Evolutionary conservation across 2,888 invertebrate species (phyloP), one percentile per base, ranked within the genome.

Genomic region (Phengaris arion): DNA sequence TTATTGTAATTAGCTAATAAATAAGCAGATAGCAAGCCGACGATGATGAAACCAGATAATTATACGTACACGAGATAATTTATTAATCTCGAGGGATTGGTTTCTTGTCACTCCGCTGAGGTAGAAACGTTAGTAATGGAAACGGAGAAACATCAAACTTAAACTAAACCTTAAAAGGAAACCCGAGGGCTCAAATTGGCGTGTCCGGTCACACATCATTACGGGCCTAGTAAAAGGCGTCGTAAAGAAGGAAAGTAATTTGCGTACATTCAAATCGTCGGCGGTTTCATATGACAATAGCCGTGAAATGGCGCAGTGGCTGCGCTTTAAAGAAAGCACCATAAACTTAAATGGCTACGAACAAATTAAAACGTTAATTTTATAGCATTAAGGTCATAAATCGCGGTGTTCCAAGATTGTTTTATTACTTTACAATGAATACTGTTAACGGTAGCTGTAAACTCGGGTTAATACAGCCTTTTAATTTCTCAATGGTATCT

Each of bases 361-460:
- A 89, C 89, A 91, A 90, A 92, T 92, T 90, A 91, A 89, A 87
- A 87, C 90, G 85, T 87, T 90, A 89, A 91, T 89, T 91, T 91
- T 88, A 91, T 89, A 77, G 81, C 83, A 89, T 87, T 89, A 91
- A 89, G 86, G 87, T 85, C 82, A 87, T 92, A 91, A 90, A 92
- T 88, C 81, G 87, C 82, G 85, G 84, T 85, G 82, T 81, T 81
- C 80, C 84, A 79, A 82, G 85, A 89, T 87, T 86, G 84, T 86
- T 91, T 90, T 90, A 91, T 87, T 81, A 82, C 86, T 86, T 86
- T 87, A 86, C 87, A 88, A 87, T 87, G 83, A 85, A 82, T 81
- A 79, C 83, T 81, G 83, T 87, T 88, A 86, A 88, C 89, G 85
- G 90, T 89, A 90, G 90, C 91, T 78, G 83, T 86, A 80, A 81